phyloP scores from a whole-genome alignment of 2,113 vertebrate species.

The Panthera tigris region DNA sequence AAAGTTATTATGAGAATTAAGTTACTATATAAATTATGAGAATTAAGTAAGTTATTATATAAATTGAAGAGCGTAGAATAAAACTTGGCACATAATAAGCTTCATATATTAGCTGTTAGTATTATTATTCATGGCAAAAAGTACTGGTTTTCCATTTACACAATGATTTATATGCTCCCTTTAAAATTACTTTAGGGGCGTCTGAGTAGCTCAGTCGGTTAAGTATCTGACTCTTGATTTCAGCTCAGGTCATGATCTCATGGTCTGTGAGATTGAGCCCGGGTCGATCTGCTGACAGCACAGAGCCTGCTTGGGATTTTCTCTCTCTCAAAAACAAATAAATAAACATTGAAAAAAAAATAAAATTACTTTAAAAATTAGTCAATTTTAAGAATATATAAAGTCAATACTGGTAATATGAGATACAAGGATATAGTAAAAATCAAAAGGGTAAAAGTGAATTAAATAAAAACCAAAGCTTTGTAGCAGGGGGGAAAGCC shows the following conservation, averaged over 20 bases:
- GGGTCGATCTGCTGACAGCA: too few species aligned
- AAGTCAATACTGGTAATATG: not conserved
- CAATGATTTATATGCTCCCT: not conserved
- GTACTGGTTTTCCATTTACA: not conserved
- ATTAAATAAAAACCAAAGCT: constrained; percentile 7
- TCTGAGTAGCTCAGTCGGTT: too few species aligned
- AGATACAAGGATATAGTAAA: not conserved
- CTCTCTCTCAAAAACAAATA: too few species aligned
- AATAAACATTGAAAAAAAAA: too few species aligned
- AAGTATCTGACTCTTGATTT: too few species aligned
- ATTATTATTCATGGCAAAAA: not conserved
- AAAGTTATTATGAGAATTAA: not conserved
- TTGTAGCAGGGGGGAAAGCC: not conserved
- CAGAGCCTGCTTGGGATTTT: too few species aligned
- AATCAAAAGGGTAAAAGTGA: not conserved
- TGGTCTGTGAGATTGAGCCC: too few species aligned
- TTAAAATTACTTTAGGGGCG: constrained; percentile 8
- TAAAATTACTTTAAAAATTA: constrained; percentile 36
- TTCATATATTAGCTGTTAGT: not conserved
- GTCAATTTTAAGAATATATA: constrained; percentile 4
- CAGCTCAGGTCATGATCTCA: too few species aligned
- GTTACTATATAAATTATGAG: constrained; percentile 20
- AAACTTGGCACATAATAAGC: not conserved
- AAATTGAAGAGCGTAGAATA: not conserved
- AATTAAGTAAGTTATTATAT: constrained; percentile 17